These are phyloP conservation scores for Gallirallus australis DNA, from an alignment of 2,797 vertebrate genomes.

Conservation along the genomic window DNA sequence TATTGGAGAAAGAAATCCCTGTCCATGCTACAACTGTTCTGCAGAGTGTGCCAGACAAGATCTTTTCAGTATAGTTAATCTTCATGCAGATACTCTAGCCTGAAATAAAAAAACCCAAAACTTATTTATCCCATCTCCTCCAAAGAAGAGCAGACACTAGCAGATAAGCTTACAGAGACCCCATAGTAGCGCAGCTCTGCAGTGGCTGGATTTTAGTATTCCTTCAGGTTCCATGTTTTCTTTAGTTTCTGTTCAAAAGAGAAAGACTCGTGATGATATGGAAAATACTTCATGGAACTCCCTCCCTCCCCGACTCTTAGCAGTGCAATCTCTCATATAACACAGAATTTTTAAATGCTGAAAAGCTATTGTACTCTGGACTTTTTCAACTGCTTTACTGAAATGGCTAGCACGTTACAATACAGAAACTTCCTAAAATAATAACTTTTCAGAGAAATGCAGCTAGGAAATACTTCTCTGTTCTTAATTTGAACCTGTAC, in stretches of 20 bases:
- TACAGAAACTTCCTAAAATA: neutral
- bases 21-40: neutral
- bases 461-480: neutral
- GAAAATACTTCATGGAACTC: neutral
- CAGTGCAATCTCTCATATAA: neutral
- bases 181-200: neutral
- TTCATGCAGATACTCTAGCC: neutral
- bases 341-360: neutral
- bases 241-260: neutral
- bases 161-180: neutral
- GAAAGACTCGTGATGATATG: neutral
- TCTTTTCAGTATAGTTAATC: neutral
- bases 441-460: neutral
- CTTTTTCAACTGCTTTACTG: neutral
- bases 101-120: neutral
- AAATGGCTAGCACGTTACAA: neutral
- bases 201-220: neutral
- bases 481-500: neutral
- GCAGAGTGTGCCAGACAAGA: neutral
- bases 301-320: neutral
- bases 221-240: neutral
- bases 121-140: neutral
- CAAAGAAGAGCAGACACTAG: neutral
- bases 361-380: neutral
- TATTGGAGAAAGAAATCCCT: constrained; percentile 41